Evolutionary conservation across 2,888 invertebrate genomes (phyloP).

Genomic region (Drosophila buzzatii): DNA sequence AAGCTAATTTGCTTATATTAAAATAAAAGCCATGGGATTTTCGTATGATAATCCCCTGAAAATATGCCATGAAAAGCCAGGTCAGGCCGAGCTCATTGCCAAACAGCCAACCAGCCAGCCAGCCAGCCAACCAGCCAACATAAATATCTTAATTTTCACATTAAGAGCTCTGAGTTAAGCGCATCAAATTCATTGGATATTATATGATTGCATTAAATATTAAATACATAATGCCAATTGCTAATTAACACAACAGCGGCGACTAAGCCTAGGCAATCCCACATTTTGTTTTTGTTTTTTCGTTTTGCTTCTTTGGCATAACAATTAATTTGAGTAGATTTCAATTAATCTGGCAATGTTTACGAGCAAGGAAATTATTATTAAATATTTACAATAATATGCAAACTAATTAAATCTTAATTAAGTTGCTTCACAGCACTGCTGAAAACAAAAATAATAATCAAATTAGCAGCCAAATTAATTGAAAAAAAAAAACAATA

Average conservation of each 20-base stretch:
- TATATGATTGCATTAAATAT: conserved; percentile 46
- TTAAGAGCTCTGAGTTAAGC: conserved; percentile 1
- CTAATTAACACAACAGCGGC: conserved; percentile 29
- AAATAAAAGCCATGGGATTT: conserved; percentile 9
- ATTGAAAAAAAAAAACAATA: conserved; percentile 30
- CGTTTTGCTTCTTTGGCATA: not conserved
- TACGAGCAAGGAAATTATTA: conserved; percentile 5
- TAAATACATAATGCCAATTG: conserved; percentile 22
- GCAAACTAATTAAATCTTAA: conserved; percentile 59
- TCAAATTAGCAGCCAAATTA: conserved; percentile 41
- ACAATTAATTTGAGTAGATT: conserved; percentile 45
- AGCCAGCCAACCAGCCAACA: not conserved
- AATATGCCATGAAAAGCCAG: conserved; percentile 13
- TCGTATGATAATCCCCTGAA: not conserved
- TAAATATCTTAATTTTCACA: conserved; percentile 16
- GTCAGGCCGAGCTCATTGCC: no score
- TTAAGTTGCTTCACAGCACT: conserved; percentile 34
- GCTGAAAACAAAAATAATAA: not conserved
- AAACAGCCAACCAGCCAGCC: not conserved
- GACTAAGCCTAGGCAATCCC: not conserved
- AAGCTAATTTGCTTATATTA: conserved; percentile 3
- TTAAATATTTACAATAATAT: conserved; percentile 56
- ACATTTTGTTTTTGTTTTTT: not conserved
- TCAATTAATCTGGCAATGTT: conserved; percentile 25
- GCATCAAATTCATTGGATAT: conserved; percentile 19